phyloP scores from a whole-genome alignment of 2,888 invertebrate genomes.

The Chymomyza fuscimana region DNA sequence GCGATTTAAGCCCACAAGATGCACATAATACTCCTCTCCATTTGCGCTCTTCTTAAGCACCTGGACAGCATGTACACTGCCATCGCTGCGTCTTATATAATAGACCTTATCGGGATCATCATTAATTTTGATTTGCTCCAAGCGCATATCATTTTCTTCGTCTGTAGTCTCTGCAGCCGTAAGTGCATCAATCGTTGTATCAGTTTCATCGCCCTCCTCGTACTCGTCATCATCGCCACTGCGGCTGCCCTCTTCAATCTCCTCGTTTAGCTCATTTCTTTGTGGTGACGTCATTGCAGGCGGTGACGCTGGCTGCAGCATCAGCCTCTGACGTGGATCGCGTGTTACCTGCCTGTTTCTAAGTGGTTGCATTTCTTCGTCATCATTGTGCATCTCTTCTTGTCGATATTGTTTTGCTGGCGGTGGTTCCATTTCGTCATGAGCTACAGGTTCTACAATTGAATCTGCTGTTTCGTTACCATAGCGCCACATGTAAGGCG shows the following conservation, averaged over 20 bases:
- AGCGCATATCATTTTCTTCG: slow-evolving; percentile 5
- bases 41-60: slow-evolving; percentile 89
- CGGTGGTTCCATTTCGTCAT: not conserved
- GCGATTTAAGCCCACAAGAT: slow-evolving; percentile 97
- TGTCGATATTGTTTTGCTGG: not conserved
- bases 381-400: not conserved
- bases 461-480: not conserved
- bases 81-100: slow-evolving; percentile 75
- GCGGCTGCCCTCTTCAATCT: slow-evolving; percentile 34
- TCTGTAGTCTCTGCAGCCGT: slow-evolving; percentile 28
- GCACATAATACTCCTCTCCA: slow-evolving; percentile 93
- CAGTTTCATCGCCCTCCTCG: slow-evolving; percentile 25
- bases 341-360: slow-evolving; percentile 16
- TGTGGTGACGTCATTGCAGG: not conserved
- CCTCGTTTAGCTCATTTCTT: slow-evolving; percentile 33
- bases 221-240: slow-evolving; percentile 15
- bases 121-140: slow-evolving; percentile 53
- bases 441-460: not conserved
- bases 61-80: slow-evolving; percentile 88
- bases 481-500: slow-evolving; percentile 24
- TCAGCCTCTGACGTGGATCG: slow-evolving; percentile 44
- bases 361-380: slow-evolving; percentile 12
- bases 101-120: slow-evolving; percentile 77
- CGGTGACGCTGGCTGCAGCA: not conserved
- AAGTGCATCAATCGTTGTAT: slow-evolving; percentile 26